Evolutionary conservation across 1,140 invertebrate genomes (phyloP), one percentile per base, ranked within the genome.

Genomic region (Telenomus remus): DNA sequence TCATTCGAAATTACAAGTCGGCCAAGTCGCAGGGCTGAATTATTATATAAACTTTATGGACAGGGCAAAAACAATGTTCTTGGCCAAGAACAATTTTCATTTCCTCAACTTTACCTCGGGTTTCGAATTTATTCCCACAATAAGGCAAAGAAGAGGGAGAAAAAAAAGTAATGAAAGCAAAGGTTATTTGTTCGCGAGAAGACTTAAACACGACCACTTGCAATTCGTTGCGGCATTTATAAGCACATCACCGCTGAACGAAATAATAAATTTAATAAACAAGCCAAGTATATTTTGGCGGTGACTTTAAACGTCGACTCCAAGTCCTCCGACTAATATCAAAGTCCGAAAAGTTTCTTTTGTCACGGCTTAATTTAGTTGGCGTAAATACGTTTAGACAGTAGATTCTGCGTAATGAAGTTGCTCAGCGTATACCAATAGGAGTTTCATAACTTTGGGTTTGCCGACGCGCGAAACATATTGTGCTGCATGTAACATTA

Each of bases 361-460:
- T 73, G 70, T 66, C 55, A 27, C 49, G 27, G 61, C 61, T 73
- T 66, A 73, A 73, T 73, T 73, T 73, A 73, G 61, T 73, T 66
- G 55, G 55, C 46, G 56, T 56, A 74, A 68, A 68, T 74, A 63
- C 35, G 46, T 74, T 74, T 66, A 66, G 69, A 65, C 60, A 72
- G 44, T 42, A 51, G 43, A 56, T 56, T 66, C 50, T 56, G 11
- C 48, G 46, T 74, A 74, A 74, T 74, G 61, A 74, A 68, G 71
- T 74, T 68, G 33, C 57, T 63, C 37, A 51, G 57, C 63, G 47
- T 74, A 74, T 63, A 74, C 51, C 71, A 68, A 63, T 74, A 66
- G 51, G 47, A 74, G 71, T 74, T 74, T 74, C 63, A 74, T 68
- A 74, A 74, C 63, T 74, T 74, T 56, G 19, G 37, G 56, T 68